Evolutionary conservation across 2,797 vertebrate species (phyloP), one percentile per base, ranked within the genome.

Genomic region (Hafferia zeledoni): DNA sequence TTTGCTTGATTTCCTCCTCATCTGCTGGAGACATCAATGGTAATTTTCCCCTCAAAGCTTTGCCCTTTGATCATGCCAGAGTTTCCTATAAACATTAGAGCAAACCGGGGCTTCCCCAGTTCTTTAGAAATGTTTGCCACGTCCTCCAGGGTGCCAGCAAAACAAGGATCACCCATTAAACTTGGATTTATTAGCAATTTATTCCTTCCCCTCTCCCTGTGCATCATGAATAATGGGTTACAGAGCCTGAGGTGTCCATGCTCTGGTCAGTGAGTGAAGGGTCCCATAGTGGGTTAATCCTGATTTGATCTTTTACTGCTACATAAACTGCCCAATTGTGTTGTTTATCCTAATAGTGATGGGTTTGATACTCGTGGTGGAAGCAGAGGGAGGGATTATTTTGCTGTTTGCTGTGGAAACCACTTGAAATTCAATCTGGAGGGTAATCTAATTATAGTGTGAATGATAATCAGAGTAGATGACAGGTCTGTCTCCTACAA

Each of bases 391-490:
- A 83, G 71, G 81, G 33, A 35, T 93, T 82, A 72, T 94, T 92
- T 96, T 96, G 89, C 84, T 80, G 50, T 88, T 96, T 92, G 93
- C 77, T 96, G 72, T 91, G 68, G 74, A 97, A 97, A 95, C 78
- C 44, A 69, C 78, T 87, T 93, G 92, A 96, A 96, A 94, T 97
- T 95, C 67, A 71, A 92, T 95, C 95, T 92, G 56, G 71, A 60
- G 94, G 31, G 65, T 97, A 95, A 96, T 94, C 64, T 96, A 96
- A 97, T 97, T 96, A 96, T 67, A 95, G 84, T 33, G 65, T 39
- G 56, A 95, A 95, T 84, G 90, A 90, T 95, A 97, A 97, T 95
- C 96, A 87, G 84, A 85, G 50, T 52, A 77, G 89, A 95, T 89
- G 77, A 71, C 41, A 31, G 79, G 56, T 77, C 49, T 43, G 63